These are phyloP conservation scores for Gambusia affinis DNA, from an alignment of 2,113 vertebrate genomes.

Conservation along the genomic window DNA sequence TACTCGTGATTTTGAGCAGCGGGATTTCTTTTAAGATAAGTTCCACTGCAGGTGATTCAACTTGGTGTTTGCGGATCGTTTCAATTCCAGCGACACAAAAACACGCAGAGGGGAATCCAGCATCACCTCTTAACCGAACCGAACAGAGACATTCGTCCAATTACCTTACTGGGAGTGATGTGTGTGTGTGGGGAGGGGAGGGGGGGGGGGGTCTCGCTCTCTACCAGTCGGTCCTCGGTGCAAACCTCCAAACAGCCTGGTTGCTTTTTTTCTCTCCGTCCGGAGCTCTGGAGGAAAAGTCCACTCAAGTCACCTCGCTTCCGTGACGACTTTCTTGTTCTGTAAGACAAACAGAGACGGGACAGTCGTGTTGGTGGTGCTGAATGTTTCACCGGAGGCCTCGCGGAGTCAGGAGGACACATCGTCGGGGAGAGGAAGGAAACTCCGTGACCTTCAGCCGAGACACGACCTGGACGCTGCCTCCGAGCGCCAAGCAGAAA, in stretches of 20 bases:
- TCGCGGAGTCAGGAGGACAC: too few species aligned
- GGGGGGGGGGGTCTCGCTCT: background rate
- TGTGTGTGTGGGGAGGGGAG: too few species aligned
- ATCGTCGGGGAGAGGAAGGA: background rate
- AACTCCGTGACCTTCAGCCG: background rate
- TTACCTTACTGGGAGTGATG: conserved; percentile 50
- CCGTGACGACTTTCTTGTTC: background rate
- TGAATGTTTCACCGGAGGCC: background rate
- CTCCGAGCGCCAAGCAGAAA: background rate
- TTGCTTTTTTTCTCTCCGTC: conserved; percentile 8
- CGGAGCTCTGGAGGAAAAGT: conserved; percentile 21
- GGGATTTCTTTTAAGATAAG: background rate
- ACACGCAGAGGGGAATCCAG: background rate
- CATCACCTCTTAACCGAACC: conserved; percentile 16
- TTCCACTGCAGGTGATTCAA: background rate
- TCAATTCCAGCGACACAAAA: background rate
- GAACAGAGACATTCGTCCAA: conserved; percentile 45
- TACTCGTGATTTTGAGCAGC: background rate
- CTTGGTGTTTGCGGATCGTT: background rate
- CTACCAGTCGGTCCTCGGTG: conserved; percentile 11
- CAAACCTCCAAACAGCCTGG: conserved; percentile 38
- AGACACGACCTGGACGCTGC: background rate
- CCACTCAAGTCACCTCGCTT: conserved; percentile 12
- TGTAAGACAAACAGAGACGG: conserved; percentile 21
- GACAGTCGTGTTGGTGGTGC: background rate